These are phyloP conservation scores for Pangasius larnaudii DNA, from an alignment of 2,797 vertebrate genomes.

Conservation along the genomic window DNA sequence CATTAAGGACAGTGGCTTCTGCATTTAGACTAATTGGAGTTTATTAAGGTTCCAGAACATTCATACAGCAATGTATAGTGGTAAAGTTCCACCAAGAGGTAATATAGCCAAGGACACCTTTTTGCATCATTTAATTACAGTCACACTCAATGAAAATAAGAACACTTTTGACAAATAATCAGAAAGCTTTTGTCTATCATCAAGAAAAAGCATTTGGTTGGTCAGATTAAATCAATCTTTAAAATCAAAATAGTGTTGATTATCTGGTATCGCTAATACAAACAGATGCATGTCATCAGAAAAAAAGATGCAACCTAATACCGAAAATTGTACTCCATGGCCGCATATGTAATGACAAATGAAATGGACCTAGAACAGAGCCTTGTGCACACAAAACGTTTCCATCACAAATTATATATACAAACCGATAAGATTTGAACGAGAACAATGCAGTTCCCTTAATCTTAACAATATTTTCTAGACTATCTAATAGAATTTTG, in stretches of 20 bases:
- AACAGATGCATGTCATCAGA: not conserved
- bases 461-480: not conserved
- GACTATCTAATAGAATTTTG: not conserved
- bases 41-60: not conserved
- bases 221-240: not conserved
- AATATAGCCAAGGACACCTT: not conserved
- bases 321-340: not conserved
- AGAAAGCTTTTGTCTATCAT: not conserved
- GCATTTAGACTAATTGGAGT: not conserved
- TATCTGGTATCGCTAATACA: not conserved
- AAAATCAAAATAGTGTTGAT: not conserved
- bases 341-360: not conserved
- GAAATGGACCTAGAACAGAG: not conserved
- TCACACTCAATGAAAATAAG: not conserved
- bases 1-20: too few relatives aligned
- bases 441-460: not conserved
- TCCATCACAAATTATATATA: not conserved
- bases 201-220: not conserved
- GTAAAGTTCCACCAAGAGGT: not conserved
- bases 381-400: not conserved
- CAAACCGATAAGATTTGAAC: not conserved
- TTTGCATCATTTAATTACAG: not conserved
- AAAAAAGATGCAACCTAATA: not conserved
- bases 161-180: not conserved
- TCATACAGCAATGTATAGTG: not conserved